These are phyloP conservation scores for Vulpes lagopus DNA, from an alignment of 2,113 vertebrate species.

Conservation along the genomic window DNA sequence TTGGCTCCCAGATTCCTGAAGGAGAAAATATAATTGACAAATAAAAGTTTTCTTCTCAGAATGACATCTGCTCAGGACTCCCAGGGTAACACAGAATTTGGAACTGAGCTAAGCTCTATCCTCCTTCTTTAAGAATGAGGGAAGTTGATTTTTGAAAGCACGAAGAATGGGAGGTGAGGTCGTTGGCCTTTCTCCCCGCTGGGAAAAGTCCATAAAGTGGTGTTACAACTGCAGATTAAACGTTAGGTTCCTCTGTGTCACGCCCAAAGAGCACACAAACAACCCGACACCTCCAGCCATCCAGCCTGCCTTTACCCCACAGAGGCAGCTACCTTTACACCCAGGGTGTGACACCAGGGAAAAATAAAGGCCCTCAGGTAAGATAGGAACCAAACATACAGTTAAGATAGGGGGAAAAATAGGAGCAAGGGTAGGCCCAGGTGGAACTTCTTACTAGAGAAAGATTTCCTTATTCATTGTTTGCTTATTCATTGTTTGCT, in stretches of 20 bases:
- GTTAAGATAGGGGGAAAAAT: neutral
- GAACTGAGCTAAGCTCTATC: neutral
- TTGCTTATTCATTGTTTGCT: neutral
- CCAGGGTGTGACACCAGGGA: neutral
- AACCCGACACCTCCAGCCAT: neutral
- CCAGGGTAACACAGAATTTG: neutral
- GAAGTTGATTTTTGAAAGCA: neutral
- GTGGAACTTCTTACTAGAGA: neutral
- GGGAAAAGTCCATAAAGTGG: constrained; percentile 32
- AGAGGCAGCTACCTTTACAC: neutral
- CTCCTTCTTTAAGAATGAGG: neutral
- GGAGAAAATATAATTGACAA: neutral
- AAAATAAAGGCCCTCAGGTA: neutral
- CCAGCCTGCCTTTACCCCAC: neutral
- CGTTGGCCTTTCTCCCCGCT: neutral
- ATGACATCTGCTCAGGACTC: neutral
- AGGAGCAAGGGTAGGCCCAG: neutral
- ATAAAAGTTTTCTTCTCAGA: neutral
- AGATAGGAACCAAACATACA: neutral
- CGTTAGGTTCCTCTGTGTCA: neutral
- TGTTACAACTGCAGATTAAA: neutral
- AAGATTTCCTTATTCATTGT: neutral
- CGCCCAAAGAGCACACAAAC: neutral
- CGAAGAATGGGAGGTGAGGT: neutral
- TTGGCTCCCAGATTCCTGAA: neutral